Evolutionary conservation across 2,113 vertebrate species (phyloP).

Genomic region (Pteronura brasiliensis): DNA sequence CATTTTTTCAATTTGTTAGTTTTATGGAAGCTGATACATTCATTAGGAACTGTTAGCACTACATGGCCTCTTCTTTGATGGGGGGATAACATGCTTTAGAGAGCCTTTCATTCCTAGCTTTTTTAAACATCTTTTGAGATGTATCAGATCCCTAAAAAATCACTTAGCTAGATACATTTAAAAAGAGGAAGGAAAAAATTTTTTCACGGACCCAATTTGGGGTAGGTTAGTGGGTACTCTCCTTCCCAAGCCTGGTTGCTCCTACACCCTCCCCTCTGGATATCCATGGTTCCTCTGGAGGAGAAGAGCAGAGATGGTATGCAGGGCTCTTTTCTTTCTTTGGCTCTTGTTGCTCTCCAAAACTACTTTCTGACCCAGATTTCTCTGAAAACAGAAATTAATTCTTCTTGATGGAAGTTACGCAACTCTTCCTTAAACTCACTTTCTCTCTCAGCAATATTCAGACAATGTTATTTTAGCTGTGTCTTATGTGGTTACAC

Average conservation of each 20-base stretch:
- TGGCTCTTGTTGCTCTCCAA: slow-evolving; percentile 45
- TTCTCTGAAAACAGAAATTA: slow-evolving; percentile 40
- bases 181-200: neutral
- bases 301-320: rapidly evolving
- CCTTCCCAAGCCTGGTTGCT: too few relatives aligned
- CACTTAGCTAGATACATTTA: neutral
- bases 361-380: slow-evolving; percentile 63
- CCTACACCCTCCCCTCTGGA: neutral
- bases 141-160: neutral
- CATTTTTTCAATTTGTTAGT: neutral
- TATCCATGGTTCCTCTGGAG: neutral
- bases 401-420: slow-evolving; percentile 36
- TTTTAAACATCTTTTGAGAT: neutral
- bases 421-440: slow-evolving; percentile 66
- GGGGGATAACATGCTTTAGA: neutral
- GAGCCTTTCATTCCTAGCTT: neutral
- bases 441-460: slow-evolving; percentile 76
- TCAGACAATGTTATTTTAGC: slow-evolving; percentile 75
- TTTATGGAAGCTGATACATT: neutral
- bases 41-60: neutral
- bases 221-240: neutral
- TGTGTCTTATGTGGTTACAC: slow-evolving; percentile 56
- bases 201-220: neutral
- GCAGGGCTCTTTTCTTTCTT: slow-evolving; percentile 36
- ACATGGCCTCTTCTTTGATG: neutral